Conservation (phyloP, 2,113 vertebrate genomes). For the Zapus hudsonius region DNA sequence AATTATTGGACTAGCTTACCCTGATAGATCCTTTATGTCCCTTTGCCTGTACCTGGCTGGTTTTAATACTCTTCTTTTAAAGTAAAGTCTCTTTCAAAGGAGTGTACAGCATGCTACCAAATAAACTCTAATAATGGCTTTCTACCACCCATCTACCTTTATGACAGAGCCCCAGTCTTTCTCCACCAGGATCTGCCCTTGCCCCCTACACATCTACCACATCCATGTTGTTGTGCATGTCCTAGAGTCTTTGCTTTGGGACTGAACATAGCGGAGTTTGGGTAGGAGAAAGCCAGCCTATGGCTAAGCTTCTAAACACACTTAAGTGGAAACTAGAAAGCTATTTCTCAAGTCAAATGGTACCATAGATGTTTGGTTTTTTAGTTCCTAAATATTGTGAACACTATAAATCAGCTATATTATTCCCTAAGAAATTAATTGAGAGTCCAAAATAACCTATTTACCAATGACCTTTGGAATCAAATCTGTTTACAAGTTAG, state of each 20-base stretch:
- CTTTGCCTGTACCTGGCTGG: accelerated
- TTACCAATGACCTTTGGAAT: conserved; percentile 71
- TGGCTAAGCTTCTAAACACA: not conserved
- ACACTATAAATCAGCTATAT: conserved; percentile 31
- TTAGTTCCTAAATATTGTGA: conserved; percentile 39
- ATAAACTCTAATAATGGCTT: not conserved
- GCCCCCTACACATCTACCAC: accelerated
- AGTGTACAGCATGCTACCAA: not conserved
- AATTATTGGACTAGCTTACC: not conserved
- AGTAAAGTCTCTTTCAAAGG: not conserved
- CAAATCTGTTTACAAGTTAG: conserved; percentile 72
- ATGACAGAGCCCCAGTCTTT: accelerated
- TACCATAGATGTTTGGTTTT: not conserved
- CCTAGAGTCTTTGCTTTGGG: not conserved
- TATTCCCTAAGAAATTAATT: conserved; percentile 41
- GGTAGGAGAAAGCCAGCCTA: not conserved
- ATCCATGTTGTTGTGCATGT: not conserved
- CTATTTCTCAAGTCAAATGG: not conserved
- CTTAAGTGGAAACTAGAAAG: not conserved
- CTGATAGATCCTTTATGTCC: accelerated
- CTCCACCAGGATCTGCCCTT: not conserved
- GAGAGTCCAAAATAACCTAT: conserved; percentile 57
- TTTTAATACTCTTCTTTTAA: not conserved
- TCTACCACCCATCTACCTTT: accelerated
- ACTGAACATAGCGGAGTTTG: not conserved